Evolutionary conservation across 2,888 invertebrate species (phyloP).

Genomic region (Harpalus rufipes): DNA sequence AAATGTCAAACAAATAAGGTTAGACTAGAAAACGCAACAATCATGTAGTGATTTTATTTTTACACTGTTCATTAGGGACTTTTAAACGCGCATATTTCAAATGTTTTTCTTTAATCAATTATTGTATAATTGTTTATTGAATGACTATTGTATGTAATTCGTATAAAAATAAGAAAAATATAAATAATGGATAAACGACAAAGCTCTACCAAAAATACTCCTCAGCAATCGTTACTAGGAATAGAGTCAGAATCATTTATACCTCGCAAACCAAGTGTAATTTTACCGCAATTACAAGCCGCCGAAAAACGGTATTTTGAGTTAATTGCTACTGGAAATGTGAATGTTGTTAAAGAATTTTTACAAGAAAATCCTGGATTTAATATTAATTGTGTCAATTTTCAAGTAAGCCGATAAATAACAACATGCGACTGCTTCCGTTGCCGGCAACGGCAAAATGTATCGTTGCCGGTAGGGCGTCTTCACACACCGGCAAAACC

Average conservation of each 20-base stretch:
- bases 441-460: too few relatives aligned
- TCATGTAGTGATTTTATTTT: background rate
- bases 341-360: slow-evolving; percentile 77
- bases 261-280: slow-evolving; percentile 74
- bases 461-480: too few relatives aligned
- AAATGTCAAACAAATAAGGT: slow-evolving; percentile 77
- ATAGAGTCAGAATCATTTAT: background rate
- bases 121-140: background rate
- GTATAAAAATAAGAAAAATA: background rate
- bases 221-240: background rate
- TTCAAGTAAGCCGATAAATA: too few relatives aligned
- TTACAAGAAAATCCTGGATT: slow-evolving; percentile 77
- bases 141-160: background rate
- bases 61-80: background rate
- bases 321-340: slow-evolving; percentile 77
- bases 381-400: slow-evolving; percentile 81
- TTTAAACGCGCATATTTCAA: slow-evolving; percentile 16
- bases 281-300: slow-evolving; percentile 79
- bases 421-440: too few relatives aligned
- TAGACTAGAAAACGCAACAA: slow-evolving; percentile 71
- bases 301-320: slow-evolving; percentile 79
- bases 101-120: background rate
- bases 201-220: background rate
- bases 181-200: background rate
- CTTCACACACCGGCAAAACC: too few relatives aligned